Evolutionary conservation across 2,888 invertebrate genomes (phyloP).

Genomic region (Nomada ferruginata): DNA sequence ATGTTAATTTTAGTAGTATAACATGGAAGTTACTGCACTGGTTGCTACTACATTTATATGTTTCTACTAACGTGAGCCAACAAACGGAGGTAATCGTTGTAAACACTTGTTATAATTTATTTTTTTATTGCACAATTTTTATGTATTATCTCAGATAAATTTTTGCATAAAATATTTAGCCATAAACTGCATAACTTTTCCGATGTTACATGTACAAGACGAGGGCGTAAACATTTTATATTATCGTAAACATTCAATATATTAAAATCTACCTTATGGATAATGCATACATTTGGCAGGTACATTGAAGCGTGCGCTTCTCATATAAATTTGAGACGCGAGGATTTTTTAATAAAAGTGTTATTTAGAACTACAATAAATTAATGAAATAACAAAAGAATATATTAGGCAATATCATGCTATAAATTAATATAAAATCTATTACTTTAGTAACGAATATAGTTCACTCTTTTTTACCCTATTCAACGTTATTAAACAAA

Average conservation of each 20-base stretch:
- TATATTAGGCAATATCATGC: conserved; percentile 27
- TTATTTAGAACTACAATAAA: conserved; percentile 27
- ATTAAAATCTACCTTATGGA: conserved; percentile 58
- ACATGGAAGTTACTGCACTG: neutral
- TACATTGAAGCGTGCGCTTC: conserved; percentile 79
- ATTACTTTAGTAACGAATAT: conserved; percentile 8
- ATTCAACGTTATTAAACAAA: conserved; percentile 1
- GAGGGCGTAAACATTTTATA: conserved; percentile 11
- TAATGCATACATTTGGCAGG: conserved; percentile 73
- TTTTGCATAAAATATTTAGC: conserved; percentile 2
- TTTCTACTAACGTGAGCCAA: neutral
- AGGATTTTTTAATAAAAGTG: conserved; percentile 12
- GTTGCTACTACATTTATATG: neutral
- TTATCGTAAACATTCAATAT: conserved; percentile 47
- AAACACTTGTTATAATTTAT: conserved; percentile 13
- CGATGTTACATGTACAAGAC: conserved; percentile 7
- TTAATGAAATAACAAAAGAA: conserved; percentile 23
- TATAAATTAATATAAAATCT: conserved; percentile 35
- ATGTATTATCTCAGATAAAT: neutral
- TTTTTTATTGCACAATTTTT: neutral
- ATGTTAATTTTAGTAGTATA: neutral
- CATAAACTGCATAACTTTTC: neutral
- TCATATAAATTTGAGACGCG: conserved; percentile 43
- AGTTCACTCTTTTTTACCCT: neutral
- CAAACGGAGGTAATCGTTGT: conserved; percentile 16